phyloP scores from a whole-genome alignment of 2,888 invertebrate genomes.

The Diogma glabrata region DNA sequence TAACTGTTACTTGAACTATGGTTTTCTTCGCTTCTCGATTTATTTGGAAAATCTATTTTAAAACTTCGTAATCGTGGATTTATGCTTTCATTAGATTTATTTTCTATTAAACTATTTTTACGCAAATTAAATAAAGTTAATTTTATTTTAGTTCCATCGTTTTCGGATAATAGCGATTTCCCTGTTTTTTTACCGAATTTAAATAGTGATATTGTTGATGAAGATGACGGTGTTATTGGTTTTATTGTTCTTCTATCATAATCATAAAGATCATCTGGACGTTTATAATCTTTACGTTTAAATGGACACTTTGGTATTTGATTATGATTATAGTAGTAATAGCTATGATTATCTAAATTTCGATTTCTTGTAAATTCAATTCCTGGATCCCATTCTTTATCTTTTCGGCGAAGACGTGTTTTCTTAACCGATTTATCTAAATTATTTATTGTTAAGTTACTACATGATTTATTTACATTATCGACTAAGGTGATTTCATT shows the following conservation, averaged over 20 bases:
- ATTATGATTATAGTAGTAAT: constrained; percentile 20
- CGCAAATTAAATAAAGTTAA: too few relatives aligned
- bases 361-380: not conserved
- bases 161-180: too few relatives aligned
- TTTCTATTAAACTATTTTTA: too few relatives aligned
- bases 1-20: constrained; percentile 24
- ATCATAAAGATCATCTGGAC: constrained; percentile 14
- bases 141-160: too few relatives aligned
- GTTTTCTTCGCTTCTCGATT: constrained; percentile 29
- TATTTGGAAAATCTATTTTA: constrained; percentile 34
- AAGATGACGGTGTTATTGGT: not conserved
- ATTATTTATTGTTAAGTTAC: constrained; percentile 11
- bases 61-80: constrained; percentile 27
- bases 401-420: constrained; percentile 5
- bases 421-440: constrained; percentile 12
- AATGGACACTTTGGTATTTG: constrained; percentile 30
- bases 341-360: constrained; percentile 6
- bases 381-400: constrained; percentile 9
- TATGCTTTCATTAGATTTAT: not conserved
- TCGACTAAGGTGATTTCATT: not conserved
- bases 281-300: constrained; percentile 30
- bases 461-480: constrained; percentile 13
- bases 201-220: not conserved
- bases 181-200: constrained; percentile 1
- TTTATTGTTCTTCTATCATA: not conserved